Percentiles rank a stretch among this genome's conserved stretches.
Evolutionary conservation across 2,888 invertebrate species (phyloP).

Genomic region (Latrodectus elegans): DNA sequence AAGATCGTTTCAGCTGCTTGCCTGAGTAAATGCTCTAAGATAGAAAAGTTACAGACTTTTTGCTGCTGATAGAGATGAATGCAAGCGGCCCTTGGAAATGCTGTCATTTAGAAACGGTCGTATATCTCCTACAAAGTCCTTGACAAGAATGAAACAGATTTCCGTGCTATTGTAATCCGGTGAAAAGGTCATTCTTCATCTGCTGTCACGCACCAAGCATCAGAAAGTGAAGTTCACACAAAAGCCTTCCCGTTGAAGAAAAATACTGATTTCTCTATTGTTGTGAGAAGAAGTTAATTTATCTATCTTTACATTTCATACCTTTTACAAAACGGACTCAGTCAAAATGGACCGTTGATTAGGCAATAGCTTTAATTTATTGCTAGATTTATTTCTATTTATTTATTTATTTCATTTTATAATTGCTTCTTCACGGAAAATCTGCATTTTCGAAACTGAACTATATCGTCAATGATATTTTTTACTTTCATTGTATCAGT

Average conservation of each 20-base stretch:
- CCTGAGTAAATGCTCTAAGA: no score
- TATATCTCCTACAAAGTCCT: slow-evolving; percentile 56
- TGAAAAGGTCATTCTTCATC: slow-evolving; percentile 62
- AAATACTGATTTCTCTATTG: background rate
- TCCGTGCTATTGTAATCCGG: slow-evolving; percentile 56
- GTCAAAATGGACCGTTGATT: background rate
- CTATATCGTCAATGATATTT: background rate
- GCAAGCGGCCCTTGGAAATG: slow-evolving; percentile 39
- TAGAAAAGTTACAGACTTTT: no score
- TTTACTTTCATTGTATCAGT: background rate
- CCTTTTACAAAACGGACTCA: background rate
- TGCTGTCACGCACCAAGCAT: slow-evolving; percentile 34
- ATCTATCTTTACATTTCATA: background rate
- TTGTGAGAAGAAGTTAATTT: background rate
- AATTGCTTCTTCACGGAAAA: background rate
- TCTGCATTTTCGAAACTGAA: background rate
- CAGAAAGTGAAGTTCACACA: slow-evolving; percentile 36
- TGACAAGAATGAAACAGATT: slow-evolving; percentile 59
- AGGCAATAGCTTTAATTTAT: background rate
- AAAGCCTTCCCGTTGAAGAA: background rate
- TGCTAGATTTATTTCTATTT: background rate
- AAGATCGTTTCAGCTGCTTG: no score
- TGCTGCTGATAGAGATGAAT: slow-evolving; percentile 20
- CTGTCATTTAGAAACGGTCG: slow-evolving; percentile 52
- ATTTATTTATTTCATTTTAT: background rate